Base-by-base conservation (phyloP, 2,113 vertebrate species). In the Petrocephalus microphthalmus region DNA sequence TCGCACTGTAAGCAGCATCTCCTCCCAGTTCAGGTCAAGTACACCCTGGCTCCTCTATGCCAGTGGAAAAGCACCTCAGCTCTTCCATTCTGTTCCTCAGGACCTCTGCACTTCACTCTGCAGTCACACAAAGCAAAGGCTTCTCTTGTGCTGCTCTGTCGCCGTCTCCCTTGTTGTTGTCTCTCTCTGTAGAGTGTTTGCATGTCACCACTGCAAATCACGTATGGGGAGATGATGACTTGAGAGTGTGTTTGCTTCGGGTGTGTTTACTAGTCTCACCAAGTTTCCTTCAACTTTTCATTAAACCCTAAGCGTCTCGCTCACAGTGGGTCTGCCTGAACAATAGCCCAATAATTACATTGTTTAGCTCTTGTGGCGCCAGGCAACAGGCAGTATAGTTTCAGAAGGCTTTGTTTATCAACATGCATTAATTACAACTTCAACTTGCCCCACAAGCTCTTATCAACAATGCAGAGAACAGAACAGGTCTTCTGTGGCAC, bases 331-430 rank as follows among this genome's bases (percentile, higher is more conserved):
- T 85, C 49, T 54, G 13, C 51, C 52, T 54, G 13, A 85, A 85
- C 51, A 85, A 53, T 56, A 85, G 17, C 45, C 84, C 17, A 17
- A 37, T 85, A 56, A 85, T 85, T 85, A 33, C 84, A 29, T 33
- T 85, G 84, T 51, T 54, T 85, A 85, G 49, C 51, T 85, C 84
- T 54, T 42, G n/a, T 42, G 84, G 84, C 84, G 84, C 84, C 84
- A 56, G 84, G 84, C 84, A 85, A 54, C 84, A 56, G n/a, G 81
- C 84, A 85, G 52, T 37, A 25, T 53, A 37, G 49, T 54, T 85
- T 54, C 25, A 53, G 25, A 56, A n/a, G 49, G 84, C 81, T 85
- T 85, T 85, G 84, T 85, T 85, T 85, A 54, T 85, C 84, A 25
- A 54, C 52, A 37, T 85, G 84, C 51, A 54, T 85, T 54, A 33